phyloP scores from a whole-genome alignment of 2,113 vertebrate genomes.

The Ciconia stormi region DNA sequence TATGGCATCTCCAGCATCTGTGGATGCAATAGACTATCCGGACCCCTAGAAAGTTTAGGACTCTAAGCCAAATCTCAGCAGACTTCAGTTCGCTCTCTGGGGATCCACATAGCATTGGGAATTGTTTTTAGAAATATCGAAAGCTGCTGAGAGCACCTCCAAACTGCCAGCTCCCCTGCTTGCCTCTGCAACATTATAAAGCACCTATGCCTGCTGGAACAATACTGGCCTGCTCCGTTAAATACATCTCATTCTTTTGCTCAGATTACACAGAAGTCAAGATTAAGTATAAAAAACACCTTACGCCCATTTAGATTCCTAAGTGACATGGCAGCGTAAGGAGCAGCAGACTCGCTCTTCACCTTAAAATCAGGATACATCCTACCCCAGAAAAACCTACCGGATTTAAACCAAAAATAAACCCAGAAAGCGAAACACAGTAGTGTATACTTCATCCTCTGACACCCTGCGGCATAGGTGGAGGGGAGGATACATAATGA shows the following conservation, averaged over 20 bases:
- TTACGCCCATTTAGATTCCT: neutral
- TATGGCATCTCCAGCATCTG: neutral
- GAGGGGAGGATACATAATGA: neutral
- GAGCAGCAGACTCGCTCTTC: neutral
- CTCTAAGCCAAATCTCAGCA: neutral
- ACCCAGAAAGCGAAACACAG: neutral
- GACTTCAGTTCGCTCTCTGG: neutral
- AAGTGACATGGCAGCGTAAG: neutral
- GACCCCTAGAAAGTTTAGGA: neutral
- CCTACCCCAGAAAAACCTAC: neutral
- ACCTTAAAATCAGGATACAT: constrained; percentile 30
- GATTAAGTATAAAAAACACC: neutral
- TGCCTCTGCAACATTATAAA: neutral
- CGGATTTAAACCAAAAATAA: constrained; percentile 12
- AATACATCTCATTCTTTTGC: neutral
- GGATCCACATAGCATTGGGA: neutral
- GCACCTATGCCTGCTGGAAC: neutral
- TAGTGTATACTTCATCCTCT: neutral
- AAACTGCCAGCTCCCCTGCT: neutral
- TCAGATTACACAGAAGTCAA: neutral
- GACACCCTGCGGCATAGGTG: neutral
- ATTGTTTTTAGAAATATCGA: neutral
- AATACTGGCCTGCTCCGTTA: neutral
- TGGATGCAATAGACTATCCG: rapidly evolving
- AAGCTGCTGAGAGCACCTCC: neutral